phyloP scores from a whole-genome alignment of 2,888 invertebrate species.

The Deroplatys truncata region DNA sequence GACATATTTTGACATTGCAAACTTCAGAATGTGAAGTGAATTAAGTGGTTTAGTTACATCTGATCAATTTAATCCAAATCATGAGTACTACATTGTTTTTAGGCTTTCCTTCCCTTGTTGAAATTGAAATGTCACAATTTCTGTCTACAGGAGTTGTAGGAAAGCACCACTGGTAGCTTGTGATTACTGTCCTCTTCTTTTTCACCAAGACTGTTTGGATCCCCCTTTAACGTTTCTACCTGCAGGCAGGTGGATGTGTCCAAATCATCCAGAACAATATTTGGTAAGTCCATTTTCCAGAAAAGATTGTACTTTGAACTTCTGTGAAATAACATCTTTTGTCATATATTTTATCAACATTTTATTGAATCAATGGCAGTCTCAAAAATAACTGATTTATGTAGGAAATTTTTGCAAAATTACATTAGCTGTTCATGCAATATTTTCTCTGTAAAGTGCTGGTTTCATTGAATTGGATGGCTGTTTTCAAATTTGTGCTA shows the following conservation, averaged over 20 bases:
- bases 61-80: too few species aligned
- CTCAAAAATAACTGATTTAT: too few species aligned
- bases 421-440: too few species aligned
- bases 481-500: too few species aligned
- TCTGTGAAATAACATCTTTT: neutral
- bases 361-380: neutral
- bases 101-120: too few species aligned
- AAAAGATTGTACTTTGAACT: neutral
- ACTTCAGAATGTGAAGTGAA: too few species aligned
- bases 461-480: too few species aligned
- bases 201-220: slow-evolving; percentile 87
- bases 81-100: too few species aligned
- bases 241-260: slow-evolving; percentile 94
- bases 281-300: slow-evolving; percentile 54
- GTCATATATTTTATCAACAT: neutral
- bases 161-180: slow-evolving; percentile 82
- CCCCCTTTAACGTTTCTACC: slow-evolving; percentile 88
- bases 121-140: neutral
- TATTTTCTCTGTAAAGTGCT: too few species aligned
- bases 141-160: slow-evolving; percentile 65
- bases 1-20: too few species aligned
- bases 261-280: slow-evolving; percentile 89
- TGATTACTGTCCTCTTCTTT: slow-evolving; percentile 87
- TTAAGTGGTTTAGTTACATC: too few species aligned
- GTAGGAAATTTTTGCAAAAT: neutral